Evolutionary conservation across 2,888 invertebrate genomes (phyloP).

Genomic region (Serripes groenlandicus): DNA sequence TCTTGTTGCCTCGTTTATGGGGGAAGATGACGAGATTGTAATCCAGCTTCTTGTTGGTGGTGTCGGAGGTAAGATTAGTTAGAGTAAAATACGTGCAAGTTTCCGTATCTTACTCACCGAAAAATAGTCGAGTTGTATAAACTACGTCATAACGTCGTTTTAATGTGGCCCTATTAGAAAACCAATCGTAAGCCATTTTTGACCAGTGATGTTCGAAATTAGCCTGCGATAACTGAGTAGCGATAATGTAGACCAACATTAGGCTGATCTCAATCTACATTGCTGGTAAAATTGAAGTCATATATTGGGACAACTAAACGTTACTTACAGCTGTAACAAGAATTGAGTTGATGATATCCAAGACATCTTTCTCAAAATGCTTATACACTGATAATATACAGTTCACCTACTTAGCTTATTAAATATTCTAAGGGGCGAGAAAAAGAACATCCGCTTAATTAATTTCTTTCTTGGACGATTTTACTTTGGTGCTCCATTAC

Average conservation of each 20-base stretch:
- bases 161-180: too few species aligned
- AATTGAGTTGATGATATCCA: neutral
- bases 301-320: neutral
- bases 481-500: too few species aligned
- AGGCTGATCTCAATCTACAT: neutral
- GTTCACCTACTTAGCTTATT: too few species aligned
- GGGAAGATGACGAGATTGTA: constrained; percentile 28
- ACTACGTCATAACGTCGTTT: too few species aligned
- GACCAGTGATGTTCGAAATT: neutral
- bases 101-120: too few species aligned
- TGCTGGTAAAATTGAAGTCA: neutral
- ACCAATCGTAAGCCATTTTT: neutral
- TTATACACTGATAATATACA: too few species aligned
- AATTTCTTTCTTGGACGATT: too few species aligned
- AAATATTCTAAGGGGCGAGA: too few species aligned
- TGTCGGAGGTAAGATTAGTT: constrained; percentile 28
- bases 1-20: constrained; percentile 30
- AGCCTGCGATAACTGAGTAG: too few species aligned
- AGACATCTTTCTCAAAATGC: neutral
- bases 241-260: neutral
- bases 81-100: too few species aligned
- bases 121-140: too few species aligned
- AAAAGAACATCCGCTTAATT: too few species aligned
- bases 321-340: neutral
- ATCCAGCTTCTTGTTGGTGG: constrained; percentile 12